These are phyloP conservation scores for Corvus moneduloides DNA, from an alignment of 2,113 vertebrate species.

Conservation along the genomic window DNA sequence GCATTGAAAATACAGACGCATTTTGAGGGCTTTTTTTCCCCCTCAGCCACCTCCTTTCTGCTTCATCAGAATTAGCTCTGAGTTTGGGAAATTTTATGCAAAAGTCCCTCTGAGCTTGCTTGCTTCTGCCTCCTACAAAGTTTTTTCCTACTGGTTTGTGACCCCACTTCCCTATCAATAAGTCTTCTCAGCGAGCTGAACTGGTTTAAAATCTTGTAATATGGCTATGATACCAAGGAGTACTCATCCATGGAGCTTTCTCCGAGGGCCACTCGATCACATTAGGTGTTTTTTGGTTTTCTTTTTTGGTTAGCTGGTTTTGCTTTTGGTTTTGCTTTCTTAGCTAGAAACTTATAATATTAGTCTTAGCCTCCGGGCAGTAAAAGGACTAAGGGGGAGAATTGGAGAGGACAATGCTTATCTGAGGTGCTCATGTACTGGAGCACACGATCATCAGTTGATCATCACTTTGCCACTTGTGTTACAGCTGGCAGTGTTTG, in stretches of 20 bases:
- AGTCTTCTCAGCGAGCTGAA: fast-evolving
- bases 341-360: background rate
- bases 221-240: background rate
- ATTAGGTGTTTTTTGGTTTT: background rate
- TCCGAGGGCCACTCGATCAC: background rate
- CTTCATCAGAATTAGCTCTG: background rate
- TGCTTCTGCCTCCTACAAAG: background rate
- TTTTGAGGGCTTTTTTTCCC: background rate
- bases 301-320: background rate
- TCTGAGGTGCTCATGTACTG: background rate
- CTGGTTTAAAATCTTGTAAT: background rate
- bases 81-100: background rate
- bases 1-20: background rate
- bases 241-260: background rate
- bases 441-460: background rate
- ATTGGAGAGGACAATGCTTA: background rate
- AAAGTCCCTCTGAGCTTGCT: background rate
- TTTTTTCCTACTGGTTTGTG: background rate
- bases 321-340: background rate
- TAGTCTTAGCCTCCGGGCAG: background rate
- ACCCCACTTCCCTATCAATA: background rate
- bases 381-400: background rate
- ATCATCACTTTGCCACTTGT: background rate
- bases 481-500: background rate
- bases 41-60: background rate